Evolutionary conservation across 2,113 vertebrate species (phyloP).

Genomic region (Setophaga petechia): DNA sequence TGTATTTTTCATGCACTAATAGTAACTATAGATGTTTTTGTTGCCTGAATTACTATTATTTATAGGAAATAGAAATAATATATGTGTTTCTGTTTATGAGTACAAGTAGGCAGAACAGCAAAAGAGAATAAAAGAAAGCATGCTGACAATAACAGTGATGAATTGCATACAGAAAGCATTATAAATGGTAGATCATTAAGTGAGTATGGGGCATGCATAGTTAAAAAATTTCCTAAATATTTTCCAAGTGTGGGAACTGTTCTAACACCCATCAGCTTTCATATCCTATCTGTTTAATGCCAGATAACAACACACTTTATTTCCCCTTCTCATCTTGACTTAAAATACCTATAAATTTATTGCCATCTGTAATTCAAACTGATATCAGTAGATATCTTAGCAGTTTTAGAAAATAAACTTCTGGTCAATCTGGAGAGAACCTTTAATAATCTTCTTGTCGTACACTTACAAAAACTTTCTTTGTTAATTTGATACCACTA

Average conservation of each 20-base stretch:
- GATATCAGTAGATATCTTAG: neutral
- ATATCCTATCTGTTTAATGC: neutral
- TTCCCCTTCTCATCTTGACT: neutral
- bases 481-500: neutral
- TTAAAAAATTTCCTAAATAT: neutral
- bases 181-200: neutral
- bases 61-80: neutral
- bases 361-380: neutral
- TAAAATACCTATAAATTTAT: neutral
- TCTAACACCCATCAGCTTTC: neutral
- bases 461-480: neutral
- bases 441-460: neutral
- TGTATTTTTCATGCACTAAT: neutral
- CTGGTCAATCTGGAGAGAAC: neutral
- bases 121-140: neutral
- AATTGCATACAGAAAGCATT: neutral
- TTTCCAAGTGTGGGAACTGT: neutral
- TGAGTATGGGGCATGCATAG: neutral
- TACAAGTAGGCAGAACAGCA: neutral
- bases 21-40: neutral
- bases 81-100: fast-evolving
- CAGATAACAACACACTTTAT: neutral
- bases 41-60: neutral
- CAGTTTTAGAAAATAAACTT: neutral
- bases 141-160: neutral